Percentiles rank a stretch among this genome's conserved stretches.
Evolutionary conservation across 2,797 vertebrate genomes (phyloP).

Genomic region (Chelon auratus): DNA sequence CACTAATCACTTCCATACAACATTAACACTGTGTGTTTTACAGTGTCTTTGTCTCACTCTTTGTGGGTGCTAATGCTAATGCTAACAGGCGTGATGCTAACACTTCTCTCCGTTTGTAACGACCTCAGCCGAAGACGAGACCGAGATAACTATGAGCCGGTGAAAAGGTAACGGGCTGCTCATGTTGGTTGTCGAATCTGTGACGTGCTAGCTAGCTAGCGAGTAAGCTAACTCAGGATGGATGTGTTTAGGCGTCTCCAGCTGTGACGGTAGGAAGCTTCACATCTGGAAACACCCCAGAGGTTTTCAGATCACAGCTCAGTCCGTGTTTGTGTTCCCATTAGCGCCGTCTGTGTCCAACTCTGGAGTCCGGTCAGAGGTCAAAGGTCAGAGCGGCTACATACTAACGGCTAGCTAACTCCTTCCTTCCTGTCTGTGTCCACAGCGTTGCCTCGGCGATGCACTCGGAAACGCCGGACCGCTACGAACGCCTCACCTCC

Average conservation of each 20-base stretch:
- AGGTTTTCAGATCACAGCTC: constrained; percentile 3
- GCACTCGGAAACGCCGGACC: constrained; percentile 94
- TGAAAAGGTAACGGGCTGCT: constrained; percentile 76
- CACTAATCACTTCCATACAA: neutral
- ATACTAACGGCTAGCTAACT: constrained; percentile 26
- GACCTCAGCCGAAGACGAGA: constrained; percentile 79
- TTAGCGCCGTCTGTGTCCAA: constrained; percentile 14
- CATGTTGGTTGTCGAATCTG: constrained; percentile 35
- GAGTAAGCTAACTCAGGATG: constrained; percentile 6
- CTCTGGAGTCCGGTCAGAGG: constrained; percentile 18
- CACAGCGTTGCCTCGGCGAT: constrained; percentile 93
- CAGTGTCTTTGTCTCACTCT: neutral
- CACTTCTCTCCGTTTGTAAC: constrained; percentile 53
- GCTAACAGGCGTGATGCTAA: constrained; percentile 31
- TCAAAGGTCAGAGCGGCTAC: constrained; percentile 35
- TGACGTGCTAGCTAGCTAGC: constrained; percentile 47
- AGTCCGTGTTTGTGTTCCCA: constrained; percentile 9
- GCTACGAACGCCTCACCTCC: constrained; percentile 95
- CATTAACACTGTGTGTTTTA: constrained; percentile 6
- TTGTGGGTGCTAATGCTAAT: constrained; percentile 12
- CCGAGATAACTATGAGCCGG: constrained; percentile 82
- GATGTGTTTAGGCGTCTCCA: too few relatives aligned
- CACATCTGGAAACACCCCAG: too few relatives aligned
- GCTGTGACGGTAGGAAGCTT: too few relatives aligned
- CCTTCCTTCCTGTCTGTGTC: constrained; percentile 35